Evolutionary conservation across 2,888 invertebrate genomes (phyloP), one percentile per base, ranked within the genome.

Genomic region (Hypomecis atomaria): DNA sequence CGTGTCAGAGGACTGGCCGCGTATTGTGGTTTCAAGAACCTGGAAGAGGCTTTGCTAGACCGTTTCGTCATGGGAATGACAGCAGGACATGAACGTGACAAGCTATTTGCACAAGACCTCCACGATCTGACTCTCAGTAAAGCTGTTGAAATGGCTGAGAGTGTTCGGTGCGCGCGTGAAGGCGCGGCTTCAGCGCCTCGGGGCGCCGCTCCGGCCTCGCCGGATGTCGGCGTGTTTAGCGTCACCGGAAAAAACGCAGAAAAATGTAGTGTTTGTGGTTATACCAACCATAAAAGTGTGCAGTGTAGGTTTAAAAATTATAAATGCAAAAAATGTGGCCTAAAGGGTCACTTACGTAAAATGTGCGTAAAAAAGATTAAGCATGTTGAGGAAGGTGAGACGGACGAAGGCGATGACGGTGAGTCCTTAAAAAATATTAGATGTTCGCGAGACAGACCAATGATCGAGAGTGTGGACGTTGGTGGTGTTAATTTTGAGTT

Each of bases 41-140:
- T 47, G 23, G 47, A 47, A 47, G 47, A 47, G 23, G 47, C 47
- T 9, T 23, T 47, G 47, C 47, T 47, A 13, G 47, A 47, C 47
- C 6, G 47, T 7, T 47, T 47, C 23, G 47, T 47, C 23, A 47
- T 47, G 47, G 47, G 47, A 5, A 47, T 47, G 47, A 5, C 47
- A 13, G n/a, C 47, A 5, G 47, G 47, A 23, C 23, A 13, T 23
- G 47, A 47, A n/a, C 47, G 47, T 0, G 47, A 47, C 23, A 47
- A 23, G 47, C 47, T 47, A 23, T 47, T 47, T 23, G 13, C 23
- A 6, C 11, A 47, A n/a, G 47, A 47, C 4, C 13, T 47, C 7
- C 47, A 47, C 7, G 47, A 47, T 9, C 23, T 47, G 7, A 47
- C 23, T 23, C 47, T 47, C 47, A 47, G 47, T 23, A 47, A 47